Evolutionary conservation across 2,888 invertebrate genomes (phyloP), one percentile per base, ranked within the genome.

Genomic region (Amphipyra berbera): DNA sequence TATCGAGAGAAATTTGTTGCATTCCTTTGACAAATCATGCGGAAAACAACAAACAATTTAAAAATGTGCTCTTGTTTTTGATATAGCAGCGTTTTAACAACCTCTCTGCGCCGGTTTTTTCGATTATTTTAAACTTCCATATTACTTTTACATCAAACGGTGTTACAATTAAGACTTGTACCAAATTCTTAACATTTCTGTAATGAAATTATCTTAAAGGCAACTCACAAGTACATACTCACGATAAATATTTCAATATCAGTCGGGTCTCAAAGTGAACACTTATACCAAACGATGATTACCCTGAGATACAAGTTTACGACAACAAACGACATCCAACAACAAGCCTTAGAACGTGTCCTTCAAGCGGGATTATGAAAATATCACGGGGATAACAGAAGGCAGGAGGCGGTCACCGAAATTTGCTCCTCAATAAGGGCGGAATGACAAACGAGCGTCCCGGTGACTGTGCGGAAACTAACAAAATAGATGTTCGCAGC

Each of bases 391-490:
- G 84, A 86, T 88, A 89, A 84, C 83, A 81, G 79, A 75, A 79
- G 81, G 79, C 82, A 79, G 75, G 81, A 82, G 86, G 82, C 86
- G 87, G 88, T 84, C 87, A 85, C 85, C 81, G 81, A 84, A 86
- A 86, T 86, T 86, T 84, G 85, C 83, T 83, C 87, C 83, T 86
- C 88, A 89, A 89, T 90, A 88, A 87, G 85, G 87, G 70, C 64
- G 71, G 83, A 83, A 90, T 90, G 90, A 90, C 87, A 90, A 90
- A 91, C 88, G 90, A 90, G 79, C 81, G 74, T 73, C 75, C 78
- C 83, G 78, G 85, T 90, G 90, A 91, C 88, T 85, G 75, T 79
- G 88, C 88, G 82, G 81, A 88, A 88, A 85, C 86, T 88, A 86
- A 84, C 85, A 78, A 82, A 86, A 86, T 87, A 88, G 83, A 85